Evolutionary conservation across 2,797 vertebrate genomes (phyloP).

Genomic region (Chrysocyon brachyurus): DNA sequence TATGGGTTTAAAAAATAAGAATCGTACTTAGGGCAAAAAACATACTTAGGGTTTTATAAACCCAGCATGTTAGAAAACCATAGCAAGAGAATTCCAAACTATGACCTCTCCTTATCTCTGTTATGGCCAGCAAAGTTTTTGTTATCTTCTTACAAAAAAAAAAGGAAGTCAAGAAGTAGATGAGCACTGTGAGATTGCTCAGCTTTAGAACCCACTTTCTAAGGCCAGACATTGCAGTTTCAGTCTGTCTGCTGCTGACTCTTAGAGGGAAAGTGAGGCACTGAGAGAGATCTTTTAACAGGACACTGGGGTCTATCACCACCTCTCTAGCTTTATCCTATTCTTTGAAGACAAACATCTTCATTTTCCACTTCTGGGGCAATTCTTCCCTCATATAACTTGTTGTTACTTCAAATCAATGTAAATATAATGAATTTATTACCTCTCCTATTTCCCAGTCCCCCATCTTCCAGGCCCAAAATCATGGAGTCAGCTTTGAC

Average conservation of each 20-base stretch:
- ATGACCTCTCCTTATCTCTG: constrained; percentile 73
- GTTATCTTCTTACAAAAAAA: constrained; percentile 71
- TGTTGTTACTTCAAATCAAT: not conserved
- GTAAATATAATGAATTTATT: not conserved
- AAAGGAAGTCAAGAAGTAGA: constrained; percentile 74
- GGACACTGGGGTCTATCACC: not conserved
- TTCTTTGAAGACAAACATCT: not conserved
- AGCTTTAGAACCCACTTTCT: not conserved
- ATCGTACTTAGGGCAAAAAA: constrained; percentile 81
- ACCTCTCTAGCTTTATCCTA: not conserved
- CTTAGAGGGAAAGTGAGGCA: not conserved
- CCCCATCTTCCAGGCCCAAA: not conserved
- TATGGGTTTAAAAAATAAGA: constrained; percentile 80
- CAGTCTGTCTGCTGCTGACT: constrained; percentile 51
- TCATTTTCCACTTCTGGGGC: not conserved
- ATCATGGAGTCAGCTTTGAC: not conserved
- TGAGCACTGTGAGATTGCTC: not conserved
- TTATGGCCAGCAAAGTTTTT: constrained; percentile 62
- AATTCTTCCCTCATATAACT: not conserved
- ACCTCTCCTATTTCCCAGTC: not conserved
- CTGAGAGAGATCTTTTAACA: not conserved
- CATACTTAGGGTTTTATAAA: constrained; percentile 74
- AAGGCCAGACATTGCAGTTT: constrained; percentile 51
- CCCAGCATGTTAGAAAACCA: constrained; percentile 73
- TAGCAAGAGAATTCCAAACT: constrained; percentile 72